Evolutionary conservation across 2,797 vertebrate species (phyloP).

Genomic region (Hafferia zeledoni): DNA sequence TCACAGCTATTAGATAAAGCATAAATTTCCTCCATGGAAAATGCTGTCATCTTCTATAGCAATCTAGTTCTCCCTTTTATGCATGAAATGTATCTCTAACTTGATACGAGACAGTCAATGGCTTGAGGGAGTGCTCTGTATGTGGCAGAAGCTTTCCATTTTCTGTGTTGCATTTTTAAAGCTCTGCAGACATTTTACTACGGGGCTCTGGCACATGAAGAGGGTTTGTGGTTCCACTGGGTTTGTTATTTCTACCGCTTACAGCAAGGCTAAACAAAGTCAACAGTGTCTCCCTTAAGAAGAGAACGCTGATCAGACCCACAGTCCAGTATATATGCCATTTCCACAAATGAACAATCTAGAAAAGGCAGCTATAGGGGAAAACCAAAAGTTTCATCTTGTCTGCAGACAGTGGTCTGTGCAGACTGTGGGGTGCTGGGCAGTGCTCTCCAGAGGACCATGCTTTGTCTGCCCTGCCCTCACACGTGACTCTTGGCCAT

Average conservation of each 20-base stretch:
- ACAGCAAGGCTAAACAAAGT: slow-evolving; percentile 20
- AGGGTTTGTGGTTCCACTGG: neutral
- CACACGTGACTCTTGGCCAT: neutral
- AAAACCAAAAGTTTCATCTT: neutral
- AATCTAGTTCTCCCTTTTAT: neutral
- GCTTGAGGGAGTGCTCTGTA: neutral
- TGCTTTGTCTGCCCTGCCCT: accelerated
- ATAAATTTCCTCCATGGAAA: neutral
- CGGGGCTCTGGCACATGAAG: neutral
- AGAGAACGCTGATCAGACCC: neutral
- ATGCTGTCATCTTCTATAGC: neutral
- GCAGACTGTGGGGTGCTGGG: neutral
- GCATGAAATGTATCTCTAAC: neutral
- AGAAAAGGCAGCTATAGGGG: neutral
- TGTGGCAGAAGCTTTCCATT: neutral
- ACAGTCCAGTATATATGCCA: neutral
- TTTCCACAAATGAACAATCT: neutral
- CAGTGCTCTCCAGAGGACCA: neutral
- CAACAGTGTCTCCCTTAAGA: neutral
- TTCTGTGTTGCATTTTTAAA: slow-evolving; percentile 13
- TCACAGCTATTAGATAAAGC: neutral
- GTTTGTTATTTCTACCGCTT: slow-evolving; percentile 22
- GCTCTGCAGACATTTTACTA: neutral
- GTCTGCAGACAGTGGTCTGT: neutral
- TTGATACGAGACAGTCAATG: neutral